Percentiles rank a stretch among this genome's conserved stretches.
These are phyloP conservation scores for Hymenochirus boettgeri DNA, from an alignment of 2,113 vertebrate genomes.

Conservation along the genomic window DNA sequence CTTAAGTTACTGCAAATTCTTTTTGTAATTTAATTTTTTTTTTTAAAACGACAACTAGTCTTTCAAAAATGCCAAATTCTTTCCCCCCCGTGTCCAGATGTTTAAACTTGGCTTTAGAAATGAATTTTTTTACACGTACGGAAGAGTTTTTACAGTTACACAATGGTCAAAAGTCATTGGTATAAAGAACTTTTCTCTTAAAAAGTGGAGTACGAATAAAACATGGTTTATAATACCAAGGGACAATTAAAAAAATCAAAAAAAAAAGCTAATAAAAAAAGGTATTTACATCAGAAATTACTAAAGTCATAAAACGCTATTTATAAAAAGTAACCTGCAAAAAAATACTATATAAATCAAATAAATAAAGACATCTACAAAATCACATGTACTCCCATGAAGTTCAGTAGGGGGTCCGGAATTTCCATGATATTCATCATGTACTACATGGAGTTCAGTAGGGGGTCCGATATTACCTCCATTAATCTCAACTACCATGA, in stretches of 20 bases:
- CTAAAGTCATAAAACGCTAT: not conserved
- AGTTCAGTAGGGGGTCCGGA: too few species aligned
- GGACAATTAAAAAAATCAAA: not conserved
- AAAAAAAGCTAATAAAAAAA: not conserved
- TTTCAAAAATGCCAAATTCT: not conserved
- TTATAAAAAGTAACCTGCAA: too few species aligned
- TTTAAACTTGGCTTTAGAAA: conserved; percentile 15
- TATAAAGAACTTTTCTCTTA: conserved; percentile 24
- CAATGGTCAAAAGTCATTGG: conserved; percentile 28
- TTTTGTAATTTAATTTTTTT: too few species aligned
- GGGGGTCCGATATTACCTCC: too few species aligned
- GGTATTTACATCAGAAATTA: conserved; percentile 34
- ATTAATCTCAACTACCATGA: too few species aligned
- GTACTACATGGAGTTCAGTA: too few species aligned
- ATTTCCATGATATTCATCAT: too few species aligned
- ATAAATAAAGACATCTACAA: not conserved
- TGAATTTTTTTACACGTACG: conserved; percentile 20
- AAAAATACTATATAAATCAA: not conserved
- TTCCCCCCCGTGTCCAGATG: not conserved
- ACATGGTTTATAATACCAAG: not conserved
- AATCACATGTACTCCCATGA: too few species aligned
- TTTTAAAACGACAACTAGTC: not conserved
- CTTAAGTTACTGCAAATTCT: not conserved
- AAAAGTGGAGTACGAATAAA: conserved; percentile 15
- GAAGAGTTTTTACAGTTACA: conserved; percentile 6